Base-by-base conservation (phyloP, 2,888 invertebrate genomes). In the Amphipoea lucens region DNA sequence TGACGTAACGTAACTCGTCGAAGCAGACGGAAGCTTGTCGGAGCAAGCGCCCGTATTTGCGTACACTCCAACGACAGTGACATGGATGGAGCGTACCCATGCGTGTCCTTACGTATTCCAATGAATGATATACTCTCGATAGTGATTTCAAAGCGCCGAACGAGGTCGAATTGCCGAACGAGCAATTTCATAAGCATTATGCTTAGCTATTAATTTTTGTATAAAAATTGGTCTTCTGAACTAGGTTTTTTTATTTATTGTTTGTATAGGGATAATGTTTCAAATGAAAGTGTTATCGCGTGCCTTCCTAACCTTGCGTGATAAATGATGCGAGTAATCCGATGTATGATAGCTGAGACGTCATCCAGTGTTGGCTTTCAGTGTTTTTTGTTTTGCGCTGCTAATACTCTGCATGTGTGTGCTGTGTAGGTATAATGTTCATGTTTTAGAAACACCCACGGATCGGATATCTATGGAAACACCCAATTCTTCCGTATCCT, bases 221-320 rank as follows among this genome's bases (percentile, higher is more conserved):
- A 48, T 48, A 48, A 51, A 23, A 51, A 23, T 36, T 69, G 23
- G 12, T 69, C 29, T 73, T 57, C 40, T 81, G 63, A 36, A 2
- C 0, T 4, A 20, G 5, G 0, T 23, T 68, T 54, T 68, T 36
- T 36, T 36, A 36, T 36, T 36, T 3, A 29, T n/a, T 23, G 0
- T 60, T 60, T 23, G 36, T 68, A 1, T 57, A n/a, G 42, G 14
- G 45, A 69, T 66, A 75, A 75, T 78, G 69, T 72, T 74, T 72
- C 66, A 74, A 66, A 73, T 76, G n/a, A 66, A 76, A 74, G 60
- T 73, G 48, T 65, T 83, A 54, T 73, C 20, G 70, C 54, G 14
- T 48, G 68, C 40, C 54, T 83, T 76, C 51, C 4, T 14, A n/a
- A 42, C 29, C n/a, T 36, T 14, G 45, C 42, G 14, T 79, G 67